Evolutionary conservation across 2,888 invertebrate species (phyloP), one percentile per base, ranked within the genome.

Genomic region (Drosophila mayaguana): DNA sequence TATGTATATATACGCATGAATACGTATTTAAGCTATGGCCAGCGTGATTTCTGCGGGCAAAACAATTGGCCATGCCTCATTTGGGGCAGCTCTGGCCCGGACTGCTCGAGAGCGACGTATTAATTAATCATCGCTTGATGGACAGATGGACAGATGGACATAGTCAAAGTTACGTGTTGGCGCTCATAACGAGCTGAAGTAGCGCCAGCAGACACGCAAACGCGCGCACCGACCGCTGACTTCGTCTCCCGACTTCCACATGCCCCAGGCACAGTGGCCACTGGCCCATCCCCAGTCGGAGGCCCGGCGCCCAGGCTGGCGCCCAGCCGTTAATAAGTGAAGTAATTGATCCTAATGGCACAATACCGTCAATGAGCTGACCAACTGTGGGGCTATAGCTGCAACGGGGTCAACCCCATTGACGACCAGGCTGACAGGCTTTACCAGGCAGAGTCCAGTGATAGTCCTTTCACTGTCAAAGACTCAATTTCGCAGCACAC

Each of bases 321-420:
- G 16, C 20, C 53, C 32, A 36, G 42, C 53, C 48, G 28, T 56
- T 51, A 42, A 78, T 72, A 72, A 72, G 54, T 75, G 54, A 81
- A 79, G 70, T 75, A 81, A 79, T 75, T 68, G 79, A 48, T 71
- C 64, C 70, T 65, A 40, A 66, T 50, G 59, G 75, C 56, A 48
- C 57, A 32, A 11, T 36, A 6, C 63, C 55, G 63, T 55, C 72
- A 63, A 51, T 73, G 65, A 63, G 57, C 78, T 51, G 63, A 63
- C 54, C 60, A 16, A 11, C 34, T 34, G 18, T 34, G 11, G 22
- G 38, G n/a, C 53, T n/a, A 8, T 1, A n/a, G 28, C 48, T 36
- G 50, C 22, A 54, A 63, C 42, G 63, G 40, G 72, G 62, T 50
- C 57, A 63, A 6, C 2, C 32, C n/a, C 38, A 20, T 7, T n/a